These are phyloP conservation scores for Pomacea maculata DNA, from an alignment of 1,140 invertebrate genomes.

Conservation along the genomic window DNA sequence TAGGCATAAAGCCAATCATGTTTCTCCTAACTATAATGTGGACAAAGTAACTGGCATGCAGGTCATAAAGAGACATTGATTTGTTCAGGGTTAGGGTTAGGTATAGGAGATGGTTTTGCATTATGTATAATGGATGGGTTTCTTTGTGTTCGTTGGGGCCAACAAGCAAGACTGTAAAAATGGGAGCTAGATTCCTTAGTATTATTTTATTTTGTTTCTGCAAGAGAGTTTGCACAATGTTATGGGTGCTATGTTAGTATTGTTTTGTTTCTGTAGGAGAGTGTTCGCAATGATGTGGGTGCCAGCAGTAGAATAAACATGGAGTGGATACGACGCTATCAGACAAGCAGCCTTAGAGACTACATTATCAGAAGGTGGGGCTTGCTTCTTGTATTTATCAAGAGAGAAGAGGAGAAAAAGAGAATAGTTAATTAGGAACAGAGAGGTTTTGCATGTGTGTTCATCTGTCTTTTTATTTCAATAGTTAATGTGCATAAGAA, in stretches of 20 bases:
- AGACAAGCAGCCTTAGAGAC: conserved; percentile 76
- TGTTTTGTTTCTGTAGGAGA: conserved; percentile 42
- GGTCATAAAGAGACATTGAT: too few relatives aligned
- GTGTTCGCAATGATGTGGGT: conserved; percentile 79
- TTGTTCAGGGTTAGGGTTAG: too few relatives aligned
- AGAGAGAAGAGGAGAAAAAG: too few relatives aligned
- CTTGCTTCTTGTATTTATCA: background rate
- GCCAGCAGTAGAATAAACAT: conserved; percentile 79
- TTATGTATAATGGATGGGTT: background rate
- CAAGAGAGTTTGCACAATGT: background rate
- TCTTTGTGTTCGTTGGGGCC: background rate
- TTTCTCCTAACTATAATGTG: too few relatives aligned
- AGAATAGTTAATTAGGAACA: background rate
- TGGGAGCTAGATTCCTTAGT: background rate
- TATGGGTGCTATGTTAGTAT: too few relatives aligned
- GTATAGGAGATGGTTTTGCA: background rate
- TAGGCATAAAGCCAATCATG: too few relatives aligned
- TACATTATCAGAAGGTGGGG: conserved; percentile 80
- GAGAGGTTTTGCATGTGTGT: background rate
- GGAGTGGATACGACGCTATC: conserved; percentile 78
- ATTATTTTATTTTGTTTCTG: background rate
- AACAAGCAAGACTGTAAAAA: background rate
- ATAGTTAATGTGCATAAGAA: too few relatives aligned
- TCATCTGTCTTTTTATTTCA: too few relatives aligned
- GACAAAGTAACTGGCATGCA: too few relatives aligned